Conservation (phyloP, 23 tunicate species). For the Trididemnum clinides region DNA sequence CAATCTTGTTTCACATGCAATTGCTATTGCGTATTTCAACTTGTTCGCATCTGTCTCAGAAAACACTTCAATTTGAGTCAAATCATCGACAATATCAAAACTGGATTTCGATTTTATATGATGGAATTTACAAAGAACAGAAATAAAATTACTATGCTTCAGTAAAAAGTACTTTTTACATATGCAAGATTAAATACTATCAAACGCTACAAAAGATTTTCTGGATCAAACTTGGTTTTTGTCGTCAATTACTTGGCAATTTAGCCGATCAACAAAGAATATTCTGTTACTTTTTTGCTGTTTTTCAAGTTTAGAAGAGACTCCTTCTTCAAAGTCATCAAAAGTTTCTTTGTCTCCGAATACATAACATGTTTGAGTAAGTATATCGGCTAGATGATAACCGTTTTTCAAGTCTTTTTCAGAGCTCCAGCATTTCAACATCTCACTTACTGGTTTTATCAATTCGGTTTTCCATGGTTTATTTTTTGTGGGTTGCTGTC, state of each 20-base stretch:
- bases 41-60: not conserved
- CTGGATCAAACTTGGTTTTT: too few relatives aligned
- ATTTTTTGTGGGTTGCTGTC: not conserved
- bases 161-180: too few relatives aligned
- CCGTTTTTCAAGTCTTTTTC: conserved; percentile 3
- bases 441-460: not conserved
- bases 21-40: not conserved
- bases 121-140: not conserved
- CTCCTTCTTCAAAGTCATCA: not conserved
- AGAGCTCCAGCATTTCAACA: not conserved
- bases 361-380: not conserved
- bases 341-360: not conserved
- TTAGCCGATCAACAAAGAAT: too few relatives aligned
- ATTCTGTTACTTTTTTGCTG: too few relatives aligned
- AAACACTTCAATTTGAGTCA: not conserved
- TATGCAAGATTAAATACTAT: too few relatives aligned
- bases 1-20: not conserved
- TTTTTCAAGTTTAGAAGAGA: not conserved
- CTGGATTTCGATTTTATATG: not conserved
- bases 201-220: too few relatives aligned
- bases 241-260: too few relatives aligned
- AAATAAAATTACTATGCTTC: too few relatives aligned
- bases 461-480: conserved; percentile 6
- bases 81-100: not conserved
- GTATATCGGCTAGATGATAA: not conserved